Evolutionary conservation across 2,888 invertebrate species (phyloP).

Genomic region (Pogonocherus hispidulus): DNA sequence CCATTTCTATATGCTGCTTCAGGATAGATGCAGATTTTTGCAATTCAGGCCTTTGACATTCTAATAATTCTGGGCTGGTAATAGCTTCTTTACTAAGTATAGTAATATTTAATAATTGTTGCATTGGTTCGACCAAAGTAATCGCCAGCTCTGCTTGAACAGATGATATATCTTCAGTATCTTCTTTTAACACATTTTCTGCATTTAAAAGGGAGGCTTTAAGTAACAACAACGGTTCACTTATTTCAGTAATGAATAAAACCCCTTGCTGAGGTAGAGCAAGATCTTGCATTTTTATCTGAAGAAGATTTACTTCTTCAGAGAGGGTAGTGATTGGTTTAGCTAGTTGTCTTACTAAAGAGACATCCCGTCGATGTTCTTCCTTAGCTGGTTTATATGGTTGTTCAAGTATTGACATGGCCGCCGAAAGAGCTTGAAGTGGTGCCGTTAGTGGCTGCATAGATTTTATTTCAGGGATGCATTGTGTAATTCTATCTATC

Average conservation of each 20-base stretch:
- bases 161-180: conserved; percentile 22
- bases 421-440: conserved; percentile 37
- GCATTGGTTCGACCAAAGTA: conserved; percentile 34
- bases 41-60: conserved; percentile 24
- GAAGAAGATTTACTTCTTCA: not conserved
- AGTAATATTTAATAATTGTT: conserved; percentile 37
- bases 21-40: conserved; percentile 17
- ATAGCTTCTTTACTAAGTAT: conserved; percentile 21
- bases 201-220: not conserved
- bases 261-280: not conserved
- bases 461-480: conserved; percentile 30
- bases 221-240: not conserved
- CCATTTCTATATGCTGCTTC: conserved; percentile 26
- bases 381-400: not conserved
- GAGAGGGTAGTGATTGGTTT: conserved; percentile 14
- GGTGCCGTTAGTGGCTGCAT: conserved; percentile 34
- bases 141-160: conserved; percentile 24
- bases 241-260: not conserved
- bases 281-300: not conserved
- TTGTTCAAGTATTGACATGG: conserved; percentile 33
- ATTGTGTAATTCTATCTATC: conserved; percentile 36
- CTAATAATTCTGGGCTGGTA: conserved; percentile 32
- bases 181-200: not conserved
- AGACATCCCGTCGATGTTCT: not conserved
- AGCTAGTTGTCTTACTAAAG: not conserved